phyloP scores from a whole-genome alignment of 2,888 invertebrate species.

The Adelognathus sp. region DNA sequence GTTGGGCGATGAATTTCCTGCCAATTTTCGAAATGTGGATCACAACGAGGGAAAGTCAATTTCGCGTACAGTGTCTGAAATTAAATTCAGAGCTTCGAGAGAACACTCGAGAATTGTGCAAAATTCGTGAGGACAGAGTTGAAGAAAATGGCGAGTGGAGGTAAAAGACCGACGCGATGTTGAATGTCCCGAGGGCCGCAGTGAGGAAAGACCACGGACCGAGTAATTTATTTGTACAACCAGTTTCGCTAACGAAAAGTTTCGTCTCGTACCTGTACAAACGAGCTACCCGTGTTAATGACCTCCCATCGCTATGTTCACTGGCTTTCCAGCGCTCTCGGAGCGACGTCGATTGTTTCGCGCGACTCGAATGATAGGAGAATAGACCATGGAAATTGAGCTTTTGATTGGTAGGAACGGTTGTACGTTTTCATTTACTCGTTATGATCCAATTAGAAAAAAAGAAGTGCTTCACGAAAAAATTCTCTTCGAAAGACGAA shows the following conservation, averaged over 20 bases:
- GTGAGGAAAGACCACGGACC: background rate
- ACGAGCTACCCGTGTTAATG: background rate
- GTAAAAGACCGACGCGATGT: conserved; percentile 4
- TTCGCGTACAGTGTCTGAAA: background rate
- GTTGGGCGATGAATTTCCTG: conserved; percentile 21
- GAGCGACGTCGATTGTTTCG: background rate
- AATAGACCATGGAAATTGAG: background rate
- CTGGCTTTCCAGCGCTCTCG: background rate
- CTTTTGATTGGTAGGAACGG: conserved; percentile 6
- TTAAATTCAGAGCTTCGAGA: background rate
- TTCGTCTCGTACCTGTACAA: background rate
- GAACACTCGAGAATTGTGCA: background rate
- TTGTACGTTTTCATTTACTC: background rate
- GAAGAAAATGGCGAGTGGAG: background rate
- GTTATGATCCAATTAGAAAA: background rate
- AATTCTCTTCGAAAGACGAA: background rate
- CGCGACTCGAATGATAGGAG: background rate
- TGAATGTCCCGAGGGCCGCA: conserved; percentile 2
- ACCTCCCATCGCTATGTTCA: conserved; percentile 1
- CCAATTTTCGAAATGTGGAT: background rate
- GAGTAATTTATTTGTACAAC: conserved; percentile 31
- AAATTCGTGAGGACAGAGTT: background rate
- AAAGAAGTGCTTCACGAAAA: background rate
- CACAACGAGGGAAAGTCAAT: background rate
- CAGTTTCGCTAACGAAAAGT: background rate